Evolutionary conservation across 2,113 vertebrate species (phyloP).

Genomic region (Elephas maximus): DNA sequence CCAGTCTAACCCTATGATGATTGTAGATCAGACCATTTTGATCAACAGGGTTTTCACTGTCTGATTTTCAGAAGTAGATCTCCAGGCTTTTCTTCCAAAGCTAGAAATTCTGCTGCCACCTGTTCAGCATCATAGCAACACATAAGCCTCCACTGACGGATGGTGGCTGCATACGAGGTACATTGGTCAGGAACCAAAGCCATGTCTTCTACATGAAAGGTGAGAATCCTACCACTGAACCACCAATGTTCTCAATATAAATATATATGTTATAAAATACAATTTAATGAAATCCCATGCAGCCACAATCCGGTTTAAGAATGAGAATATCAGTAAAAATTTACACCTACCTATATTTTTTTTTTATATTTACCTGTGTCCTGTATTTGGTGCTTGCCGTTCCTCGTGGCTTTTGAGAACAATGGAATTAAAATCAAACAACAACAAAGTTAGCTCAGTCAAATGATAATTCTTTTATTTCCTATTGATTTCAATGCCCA

Average conservation of each 20-base stretch:
- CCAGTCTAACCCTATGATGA: too few species aligned
- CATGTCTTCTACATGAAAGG: not conserved
- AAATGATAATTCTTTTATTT: not conserved
- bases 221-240: not conserved
- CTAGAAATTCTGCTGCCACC: not conserved
- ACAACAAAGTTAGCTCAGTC: not conserved
- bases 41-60: too few species aligned
- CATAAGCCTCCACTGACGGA: not conserved
- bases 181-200: not conserved
- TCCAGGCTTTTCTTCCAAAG: not conserved
- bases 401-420: not conserved
- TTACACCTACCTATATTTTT: not conserved
- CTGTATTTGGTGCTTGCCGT: not conserved
- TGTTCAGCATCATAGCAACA: not conserved
- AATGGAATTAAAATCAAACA: not conserved
- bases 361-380: not conserved
- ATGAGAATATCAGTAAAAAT: not conserved
- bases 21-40: too few species aligned
- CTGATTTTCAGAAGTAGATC: not conserved
- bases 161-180: not conserved
- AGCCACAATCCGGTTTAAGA: not conserved
- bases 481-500: not conserved
- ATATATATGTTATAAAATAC: not conserved
- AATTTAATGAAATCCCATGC: not conserved
- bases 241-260: not conserved